phyloP scores from a whole-genome alignment of 2,113 vertebrate genomes.

The Pseudopodoces humilis region DNA sequence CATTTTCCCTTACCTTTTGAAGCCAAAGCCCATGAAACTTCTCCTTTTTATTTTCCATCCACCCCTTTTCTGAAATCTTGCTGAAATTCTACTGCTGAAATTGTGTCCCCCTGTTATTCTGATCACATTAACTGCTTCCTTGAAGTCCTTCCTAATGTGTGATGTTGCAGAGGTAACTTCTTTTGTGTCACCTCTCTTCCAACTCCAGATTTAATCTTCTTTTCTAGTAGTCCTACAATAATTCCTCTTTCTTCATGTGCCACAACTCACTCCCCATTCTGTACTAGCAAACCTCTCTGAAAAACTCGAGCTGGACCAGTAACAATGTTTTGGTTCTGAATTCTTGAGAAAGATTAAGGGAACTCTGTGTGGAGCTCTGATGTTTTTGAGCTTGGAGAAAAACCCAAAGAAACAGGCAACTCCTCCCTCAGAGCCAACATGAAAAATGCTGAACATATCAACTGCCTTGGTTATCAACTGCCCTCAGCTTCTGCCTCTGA shows the following conservation, averaged over 20 bases:
- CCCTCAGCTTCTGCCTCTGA: background rate
- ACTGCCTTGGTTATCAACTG: background rate
- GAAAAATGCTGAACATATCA: background rate
- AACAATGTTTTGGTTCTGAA: background rate
- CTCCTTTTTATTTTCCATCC: background rate
- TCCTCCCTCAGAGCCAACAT: background rate
- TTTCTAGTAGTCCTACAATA: background rate
- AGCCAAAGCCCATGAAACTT: background rate
- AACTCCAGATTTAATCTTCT: background rate
- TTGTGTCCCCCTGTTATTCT: background rate
- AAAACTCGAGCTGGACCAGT: background rate
- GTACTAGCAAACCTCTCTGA: background rate
- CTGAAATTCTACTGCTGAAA: background rate
- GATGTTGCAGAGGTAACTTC: background rate
- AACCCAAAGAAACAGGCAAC: background rate
- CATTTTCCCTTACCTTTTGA: background rate
- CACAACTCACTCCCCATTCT: background rate
- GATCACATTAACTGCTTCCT: background rate
- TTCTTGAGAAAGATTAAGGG: background rate
- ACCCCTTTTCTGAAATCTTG: background rate
- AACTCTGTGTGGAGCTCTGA: background rate
- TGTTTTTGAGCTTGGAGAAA: background rate
- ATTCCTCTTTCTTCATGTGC: background rate
- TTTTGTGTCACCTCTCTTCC: background rate
- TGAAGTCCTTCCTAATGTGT: background rate